A percentile compares a stretch with the other conserved stretches of the same genome.
phyloP scores from a whole-genome alignment of 1,140 invertebrate species.

The Melitaea cinxia region DNA sequence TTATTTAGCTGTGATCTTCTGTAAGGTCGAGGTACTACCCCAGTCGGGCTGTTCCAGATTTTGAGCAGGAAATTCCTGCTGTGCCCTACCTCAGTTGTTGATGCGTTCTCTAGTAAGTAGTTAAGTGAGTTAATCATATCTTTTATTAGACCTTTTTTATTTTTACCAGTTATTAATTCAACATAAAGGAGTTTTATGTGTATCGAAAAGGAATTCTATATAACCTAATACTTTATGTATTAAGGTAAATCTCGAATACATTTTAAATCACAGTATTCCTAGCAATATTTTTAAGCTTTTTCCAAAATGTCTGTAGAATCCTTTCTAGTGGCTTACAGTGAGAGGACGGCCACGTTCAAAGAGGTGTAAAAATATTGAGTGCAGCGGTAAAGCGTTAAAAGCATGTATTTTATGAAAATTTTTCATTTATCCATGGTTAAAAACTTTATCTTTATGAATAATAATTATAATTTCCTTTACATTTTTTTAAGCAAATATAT shows the following conservation, averaged over 20 bases:
- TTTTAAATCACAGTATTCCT: not conserved
- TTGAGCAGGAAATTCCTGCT: no score
- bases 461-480: no score
- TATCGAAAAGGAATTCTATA: not conserved
- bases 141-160: no score
- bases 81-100: no score
- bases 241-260: not conserved
- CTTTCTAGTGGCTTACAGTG: constrained; percentile 12
- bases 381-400: constrained; percentile 2
- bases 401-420: constrained; percentile 15
- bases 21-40: no score
- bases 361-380: constrained; percentile 13
- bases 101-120: no score
- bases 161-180: not conserved
- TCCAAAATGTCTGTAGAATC: constrained; percentile 1
- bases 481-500: no score
- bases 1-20: no score
- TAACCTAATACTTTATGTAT: not conserved
- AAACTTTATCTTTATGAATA: not conserved
- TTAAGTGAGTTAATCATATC: no score
- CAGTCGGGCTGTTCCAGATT: no score
- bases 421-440: not conserved
- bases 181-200: not conserved
- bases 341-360: constrained; percentile 4
- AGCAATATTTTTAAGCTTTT: not conserved